A percentile compares a stretch with the other conserved stretches of the same genome.
Evolutionary conservation across 2,797 vertebrate genomes (phyloP).

Genomic region (Sciaenops ocellatus): DNA sequence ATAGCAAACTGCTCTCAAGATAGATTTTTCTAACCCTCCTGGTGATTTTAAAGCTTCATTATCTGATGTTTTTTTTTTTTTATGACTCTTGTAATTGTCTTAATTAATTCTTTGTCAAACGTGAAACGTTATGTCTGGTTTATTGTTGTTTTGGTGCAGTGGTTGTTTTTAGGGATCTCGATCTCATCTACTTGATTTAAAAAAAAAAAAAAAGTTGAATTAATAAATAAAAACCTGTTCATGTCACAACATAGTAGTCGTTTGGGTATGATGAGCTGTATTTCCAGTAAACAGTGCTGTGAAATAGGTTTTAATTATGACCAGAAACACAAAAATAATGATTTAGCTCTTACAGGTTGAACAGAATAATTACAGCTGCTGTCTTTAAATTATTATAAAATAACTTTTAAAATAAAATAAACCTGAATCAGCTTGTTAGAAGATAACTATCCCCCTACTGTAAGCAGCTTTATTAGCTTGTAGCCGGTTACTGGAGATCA

Average conservation of each 20-base stretch:
- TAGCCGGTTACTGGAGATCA: neutral
- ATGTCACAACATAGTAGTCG: neutral
- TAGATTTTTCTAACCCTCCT: neutral
- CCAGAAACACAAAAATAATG: neutral
- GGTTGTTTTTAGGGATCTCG: neutral
- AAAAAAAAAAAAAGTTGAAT: conserved; percentile 1
- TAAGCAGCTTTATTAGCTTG: neutral
- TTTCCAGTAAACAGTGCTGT: neutral
- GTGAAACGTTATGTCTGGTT: neutral
- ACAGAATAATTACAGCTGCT: neutral
- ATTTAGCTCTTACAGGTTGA: neutral
- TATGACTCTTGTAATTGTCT: neutral
- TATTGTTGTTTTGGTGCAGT: neutral
- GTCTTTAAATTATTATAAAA: neutral
- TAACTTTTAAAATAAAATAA: neutral
- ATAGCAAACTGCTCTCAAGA: neutral
- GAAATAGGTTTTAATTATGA: neutral
- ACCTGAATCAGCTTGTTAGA: neutral
- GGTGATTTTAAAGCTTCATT: conserved; percentile 1
- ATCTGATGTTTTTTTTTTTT: neutral
- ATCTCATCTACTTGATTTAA: neutral
- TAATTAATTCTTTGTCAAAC: neutral
- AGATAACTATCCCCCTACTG: neutral
- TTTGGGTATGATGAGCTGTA: neutral
- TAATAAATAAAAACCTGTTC: neutral